A percentile compares a stretch with the other conserved stretches of the same genome.
phyloP scores from a whole-genome alignment of 2,888 invertebrate species.

The Lobophora halterata region DNA sequence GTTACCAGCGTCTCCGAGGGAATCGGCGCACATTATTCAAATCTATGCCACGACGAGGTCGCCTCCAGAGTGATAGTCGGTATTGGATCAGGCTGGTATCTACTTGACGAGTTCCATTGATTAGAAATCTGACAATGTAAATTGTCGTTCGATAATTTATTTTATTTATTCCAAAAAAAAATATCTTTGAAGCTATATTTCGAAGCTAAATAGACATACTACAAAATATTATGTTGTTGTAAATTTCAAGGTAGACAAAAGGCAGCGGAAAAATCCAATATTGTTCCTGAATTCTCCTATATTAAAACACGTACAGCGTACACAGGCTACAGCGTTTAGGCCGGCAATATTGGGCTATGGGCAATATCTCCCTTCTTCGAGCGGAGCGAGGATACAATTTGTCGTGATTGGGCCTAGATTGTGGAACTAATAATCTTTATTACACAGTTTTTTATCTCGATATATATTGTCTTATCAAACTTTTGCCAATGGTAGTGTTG shows the following conservation, averaged over 20 bases:
- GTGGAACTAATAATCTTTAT: conserved; percentile 10
- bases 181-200: no score
- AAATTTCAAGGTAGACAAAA: neutral
- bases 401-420: conserved; percentile 20
- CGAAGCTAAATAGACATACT: no score
- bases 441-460: neutral
- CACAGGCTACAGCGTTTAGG: conserved; percentile 13
- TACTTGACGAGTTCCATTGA: no score
- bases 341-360: conserved; percentile 18
- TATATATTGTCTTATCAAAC: conserved; percentile 3
- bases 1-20: conserved; percentile 12
- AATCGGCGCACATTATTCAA: conserved; percentile 21
- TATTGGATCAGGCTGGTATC: neutral
- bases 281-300: conserved; percentile 4
- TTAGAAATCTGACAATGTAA: no score
- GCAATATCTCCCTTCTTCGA: conserved; percentile 17
- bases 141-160: no score
- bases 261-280: conserved; percentile 2
- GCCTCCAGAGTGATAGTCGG: neutral
- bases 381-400: conserved; percentile 17
- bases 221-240: no score
- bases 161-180: no score
- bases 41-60: neutral
- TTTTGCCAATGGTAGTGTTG: no score
- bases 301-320: conserved; percentile 20